Conservation (phyloP, 2,113 vertebrate species). For the Brienomyrus brachyistius region DNA sequence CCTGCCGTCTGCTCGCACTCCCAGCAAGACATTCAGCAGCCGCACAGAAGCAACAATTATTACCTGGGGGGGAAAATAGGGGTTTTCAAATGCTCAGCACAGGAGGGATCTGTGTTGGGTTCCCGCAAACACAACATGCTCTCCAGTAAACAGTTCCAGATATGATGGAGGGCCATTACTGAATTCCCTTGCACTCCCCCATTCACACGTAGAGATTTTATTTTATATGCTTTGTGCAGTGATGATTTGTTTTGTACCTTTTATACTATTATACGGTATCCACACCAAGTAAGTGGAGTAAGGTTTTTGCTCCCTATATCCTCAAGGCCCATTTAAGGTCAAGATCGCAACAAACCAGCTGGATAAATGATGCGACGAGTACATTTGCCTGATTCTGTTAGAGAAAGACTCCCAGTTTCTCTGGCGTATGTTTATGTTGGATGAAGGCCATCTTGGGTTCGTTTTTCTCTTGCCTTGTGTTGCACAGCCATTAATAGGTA, state of each 20-base stretch:
- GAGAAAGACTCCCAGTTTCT: not conserved
- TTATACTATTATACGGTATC: not conserved
- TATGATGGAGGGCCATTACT: slow-evolving; percentile 13
- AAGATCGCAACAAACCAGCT: not conserved
- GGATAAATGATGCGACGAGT: not conserved
- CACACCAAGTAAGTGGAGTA: not conserved
- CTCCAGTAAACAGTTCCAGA: not conserved
- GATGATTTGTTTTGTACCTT: not conserved
- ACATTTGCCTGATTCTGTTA: not conserved
- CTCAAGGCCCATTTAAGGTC: not conserved
- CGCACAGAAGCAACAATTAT: slow-evolving; percentile 10
- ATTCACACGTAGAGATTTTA: not conserved
- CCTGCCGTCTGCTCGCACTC: not conserved
- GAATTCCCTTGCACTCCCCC: not conserved
- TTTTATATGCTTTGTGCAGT: not conserved
- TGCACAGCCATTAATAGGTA: not conserved
- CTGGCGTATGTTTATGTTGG: not conserved
- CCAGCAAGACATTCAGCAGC: not conserved
- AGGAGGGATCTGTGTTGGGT: not conserved
- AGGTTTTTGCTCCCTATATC: not conserved
- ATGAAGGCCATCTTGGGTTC: not conserved
- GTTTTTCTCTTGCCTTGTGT: not conserved
- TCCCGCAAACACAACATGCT: not conserved
- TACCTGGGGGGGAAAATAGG: not conserved
- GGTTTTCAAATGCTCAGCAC: not conserved